Percentiles rank a stretch among this genome's conserved stretches.
These are phyloP conservation scores for Meleagris gallopavo DNA, from an alignment of 2,113 vertebrate genomes.

Conservation along the genomic window DNA sequence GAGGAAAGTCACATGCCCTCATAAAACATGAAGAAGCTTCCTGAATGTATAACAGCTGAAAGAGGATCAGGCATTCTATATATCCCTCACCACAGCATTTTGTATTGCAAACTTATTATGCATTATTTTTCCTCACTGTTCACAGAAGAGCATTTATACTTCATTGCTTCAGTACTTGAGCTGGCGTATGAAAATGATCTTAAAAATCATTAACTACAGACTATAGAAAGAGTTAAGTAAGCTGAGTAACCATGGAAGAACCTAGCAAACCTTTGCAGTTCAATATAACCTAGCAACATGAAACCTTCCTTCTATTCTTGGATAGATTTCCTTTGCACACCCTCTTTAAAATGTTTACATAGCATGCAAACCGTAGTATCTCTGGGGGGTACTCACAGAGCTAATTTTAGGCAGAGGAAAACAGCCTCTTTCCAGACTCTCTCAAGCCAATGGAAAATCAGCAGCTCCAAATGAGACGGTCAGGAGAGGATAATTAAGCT, in stretches of 20 bases:
- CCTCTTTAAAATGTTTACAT: neutral
- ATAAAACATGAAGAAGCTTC: neutral
- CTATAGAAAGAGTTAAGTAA: neutral
- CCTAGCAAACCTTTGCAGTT: constrained; percentile 11
- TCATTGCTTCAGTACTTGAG: neutral
- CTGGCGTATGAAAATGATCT: neutral
- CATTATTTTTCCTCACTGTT: neutral
- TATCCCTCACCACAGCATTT: neutral
- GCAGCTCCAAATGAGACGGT: neutral
- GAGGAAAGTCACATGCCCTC: neutral
- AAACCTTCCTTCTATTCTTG: constrained; percentile 50
- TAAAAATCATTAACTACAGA: neutral
- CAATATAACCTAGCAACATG: constrained; percentile 37
- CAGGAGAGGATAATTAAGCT: neutral
- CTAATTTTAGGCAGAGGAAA: constrained; percentile 14
- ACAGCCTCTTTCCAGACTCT: neutral
- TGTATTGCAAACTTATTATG: neutral
- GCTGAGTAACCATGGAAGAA: neutral
- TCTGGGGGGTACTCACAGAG: neutral
- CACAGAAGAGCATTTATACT: neutral
- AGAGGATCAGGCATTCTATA: neutral
- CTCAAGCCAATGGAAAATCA: neutral
- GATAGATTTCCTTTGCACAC: neutral
- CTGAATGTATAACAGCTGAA: neutral
- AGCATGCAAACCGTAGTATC: neutral